Base-by-base conservation (phyloP, 2,113 vertebrate species). In the Xiphophorus maculatus region DNA sequence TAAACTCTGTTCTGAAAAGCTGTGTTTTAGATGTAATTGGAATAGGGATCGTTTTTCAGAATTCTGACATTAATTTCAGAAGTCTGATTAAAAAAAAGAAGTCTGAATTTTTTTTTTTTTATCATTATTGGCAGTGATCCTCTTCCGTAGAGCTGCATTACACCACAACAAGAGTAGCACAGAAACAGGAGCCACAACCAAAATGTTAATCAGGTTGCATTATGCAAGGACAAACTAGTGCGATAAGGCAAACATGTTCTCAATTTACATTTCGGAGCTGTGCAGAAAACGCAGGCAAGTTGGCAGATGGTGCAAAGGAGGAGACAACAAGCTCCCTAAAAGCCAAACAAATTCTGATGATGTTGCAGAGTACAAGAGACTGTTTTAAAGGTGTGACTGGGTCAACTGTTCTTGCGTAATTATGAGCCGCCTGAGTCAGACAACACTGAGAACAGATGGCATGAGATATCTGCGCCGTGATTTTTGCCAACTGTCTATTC, bases 381-480 rank as follows among this genome's bases (percentile, higher is more conserved):
- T 35, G 73, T 76, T 83, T 82, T 51, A 44, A 62, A n/a, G 25
- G 9, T 48, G 76, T 35, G 68, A 80, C 77, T 74, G 78, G 85
- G 71, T 77, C 13, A 73, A 79, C 33, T 75, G 78, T 83, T 72
- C 65, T 77, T 58, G 82, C 80, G 79, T 81, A 66, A 74, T 32
- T 48, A 44, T 74, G 84, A 82, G 80, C 61, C 33, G 76, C 35
- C 64, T 7, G 66, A 76, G 80, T 76, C 79, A 82, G 74, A 79
- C 84, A 83, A 83, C 79, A 32, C 77, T 19, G 76, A 73, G 81
- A 90, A 89, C 91, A 91, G 90, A 89, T 92, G 88, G 88, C 83
- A 32, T 71, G 88, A 82, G 35, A 89, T 83, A 83, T 87, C 80
- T 83, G 84, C 71, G 25, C 80, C 9, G 42, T 70, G 80, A 73